These are phyloP conservation scores for Tringa solitaria DNA, from an alignment of 2,113 vertebrate species.

Conservation along the genomic window DNA sequence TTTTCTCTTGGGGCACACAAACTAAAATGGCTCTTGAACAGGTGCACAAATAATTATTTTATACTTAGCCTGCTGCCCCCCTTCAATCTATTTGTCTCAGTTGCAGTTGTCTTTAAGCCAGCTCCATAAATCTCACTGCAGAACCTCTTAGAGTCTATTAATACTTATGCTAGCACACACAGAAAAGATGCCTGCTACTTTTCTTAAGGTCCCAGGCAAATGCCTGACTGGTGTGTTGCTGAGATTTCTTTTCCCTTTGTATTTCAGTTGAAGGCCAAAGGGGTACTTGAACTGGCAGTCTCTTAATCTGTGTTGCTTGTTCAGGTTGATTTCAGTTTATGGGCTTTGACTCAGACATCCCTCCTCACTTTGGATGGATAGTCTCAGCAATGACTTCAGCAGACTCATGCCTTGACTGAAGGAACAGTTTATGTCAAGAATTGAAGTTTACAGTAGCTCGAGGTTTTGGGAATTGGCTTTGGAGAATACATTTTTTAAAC, in stretches of 20 bases:
- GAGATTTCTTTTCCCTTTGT: not conserved
- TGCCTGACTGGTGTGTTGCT: not conserved
- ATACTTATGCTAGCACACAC: not conserved
- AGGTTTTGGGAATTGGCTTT: not conserved
- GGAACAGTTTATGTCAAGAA: not conserved
- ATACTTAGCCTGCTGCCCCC: not conserved
- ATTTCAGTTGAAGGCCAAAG: not conserved
- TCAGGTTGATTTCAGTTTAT: not conserved
- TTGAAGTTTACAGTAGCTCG: not conserved
- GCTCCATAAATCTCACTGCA: not conserved
- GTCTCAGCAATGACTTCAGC: not conserved
- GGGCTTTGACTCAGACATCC: not conserved
- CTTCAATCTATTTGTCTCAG: not conserved
- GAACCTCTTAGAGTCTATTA: not conserved
- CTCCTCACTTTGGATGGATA: not conserved
- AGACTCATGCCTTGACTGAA: not conserved
- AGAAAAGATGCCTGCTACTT: not conserved
- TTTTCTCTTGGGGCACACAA: constrained; percentile 20
- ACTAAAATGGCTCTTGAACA: constrained; percentile 5
- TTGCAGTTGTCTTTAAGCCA: not conserved
- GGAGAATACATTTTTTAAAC: not conserved
- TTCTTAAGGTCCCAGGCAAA: not conserved
- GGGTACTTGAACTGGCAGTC: not conserved
- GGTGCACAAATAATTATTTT: constrained; percentile 35
- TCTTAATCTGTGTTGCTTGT: not conserved